A percentile compares a stretch with the other conserved stretches of the same genome.
Conservation (phyloP, 2,888 invertebrate species). For the Stenchaetothrips biformis region DNA sequence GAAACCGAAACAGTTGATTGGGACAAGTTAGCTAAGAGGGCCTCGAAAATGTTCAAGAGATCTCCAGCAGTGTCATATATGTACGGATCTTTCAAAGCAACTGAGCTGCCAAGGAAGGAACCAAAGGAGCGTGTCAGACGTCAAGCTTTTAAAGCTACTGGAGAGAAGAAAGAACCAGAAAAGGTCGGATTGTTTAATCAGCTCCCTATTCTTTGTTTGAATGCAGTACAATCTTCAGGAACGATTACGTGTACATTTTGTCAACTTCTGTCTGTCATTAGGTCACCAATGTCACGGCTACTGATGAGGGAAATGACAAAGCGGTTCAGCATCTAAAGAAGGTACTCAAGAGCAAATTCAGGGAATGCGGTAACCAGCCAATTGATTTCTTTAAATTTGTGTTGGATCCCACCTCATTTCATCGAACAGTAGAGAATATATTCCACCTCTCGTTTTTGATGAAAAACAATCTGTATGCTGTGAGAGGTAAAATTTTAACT, state of each 20-base stretch:
- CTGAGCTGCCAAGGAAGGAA: neutral
- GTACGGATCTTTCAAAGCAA: neutral
- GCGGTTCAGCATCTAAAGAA: conserved; percentile 27
- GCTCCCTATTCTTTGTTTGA: no score
- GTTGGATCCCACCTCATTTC: conserved; percentile 26
- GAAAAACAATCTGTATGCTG: conserved; percentile 7
- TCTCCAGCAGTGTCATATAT: neutral
- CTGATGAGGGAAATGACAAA: conserved; percentile 26
- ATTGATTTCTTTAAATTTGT: conserved; percentile 29
- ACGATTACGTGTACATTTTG: no score
- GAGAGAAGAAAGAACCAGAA: neutral
- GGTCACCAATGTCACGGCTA: neutral
- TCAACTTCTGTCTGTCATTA: neutral
- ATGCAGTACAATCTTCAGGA: no score
- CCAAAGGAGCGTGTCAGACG: neutral
- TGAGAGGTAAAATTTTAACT: neutral
- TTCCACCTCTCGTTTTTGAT: conserved; percentile 30
- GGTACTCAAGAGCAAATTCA: conserved; percentile 20
- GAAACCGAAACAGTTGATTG: neutral
- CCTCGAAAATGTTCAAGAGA: neutral
- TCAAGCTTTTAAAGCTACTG: neutral
- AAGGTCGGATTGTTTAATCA: neutral
- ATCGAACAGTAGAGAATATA: conserved; percentile 28
- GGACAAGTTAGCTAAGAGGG: neutral
- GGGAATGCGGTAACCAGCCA: conserved; percentile 6